Evolutionary conservation across 2,797 vertebrate species (phyloP), one percentile per base, ranked within the genome.

Genomic region (Phrynocephalus forsythii): DNA sequence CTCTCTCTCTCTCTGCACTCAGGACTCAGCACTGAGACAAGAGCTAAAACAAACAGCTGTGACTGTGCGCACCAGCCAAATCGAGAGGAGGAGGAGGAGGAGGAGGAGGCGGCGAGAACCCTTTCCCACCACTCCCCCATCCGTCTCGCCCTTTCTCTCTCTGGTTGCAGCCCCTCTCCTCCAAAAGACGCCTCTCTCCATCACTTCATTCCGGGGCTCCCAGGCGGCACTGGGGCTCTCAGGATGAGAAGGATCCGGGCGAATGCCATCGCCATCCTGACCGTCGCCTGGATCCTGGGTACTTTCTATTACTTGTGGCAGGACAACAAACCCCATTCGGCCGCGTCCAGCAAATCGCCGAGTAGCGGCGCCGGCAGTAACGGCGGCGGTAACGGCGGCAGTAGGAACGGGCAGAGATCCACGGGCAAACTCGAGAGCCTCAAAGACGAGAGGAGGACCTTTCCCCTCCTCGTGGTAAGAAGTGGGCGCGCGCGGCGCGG

Each of bases 251-350:
- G 98, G 97, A 98, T 99, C 96, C 97, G 98, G 97, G 98, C 98
- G 94, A 99, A 99, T 98, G 98, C 98, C 97, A 99, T 99, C 95
- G 98, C 98, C 84, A 98, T 99, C 95, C 98, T 99, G 95, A 99
- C 98, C 22, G 98, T 99, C 76, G 98, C 99, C 87, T 99, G 99
- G 99, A 99, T 99, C 97, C 96, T 99, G 94, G 98, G 99, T 87
- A 99, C 98, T 95, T 99, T 99, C 94, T 99, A 99, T 97, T 99
- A 99, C 98, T 98, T 99, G 98, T 99, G 99, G 98, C 99, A 99
- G 98, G 99, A 99, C 97, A 99, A 96, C 96, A 99, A 98, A 93
- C 98, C 98, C 24, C 98, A 97, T 91, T 95, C 98, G 82, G 95
- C 97, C 88, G 96, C 98, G 82, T 96, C 97, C 60, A 93, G 94